phyloP scores from a whole-genome alignment of 2,888 invertebrate genomes.

The Synanthedon tipuliformis region DNA sequence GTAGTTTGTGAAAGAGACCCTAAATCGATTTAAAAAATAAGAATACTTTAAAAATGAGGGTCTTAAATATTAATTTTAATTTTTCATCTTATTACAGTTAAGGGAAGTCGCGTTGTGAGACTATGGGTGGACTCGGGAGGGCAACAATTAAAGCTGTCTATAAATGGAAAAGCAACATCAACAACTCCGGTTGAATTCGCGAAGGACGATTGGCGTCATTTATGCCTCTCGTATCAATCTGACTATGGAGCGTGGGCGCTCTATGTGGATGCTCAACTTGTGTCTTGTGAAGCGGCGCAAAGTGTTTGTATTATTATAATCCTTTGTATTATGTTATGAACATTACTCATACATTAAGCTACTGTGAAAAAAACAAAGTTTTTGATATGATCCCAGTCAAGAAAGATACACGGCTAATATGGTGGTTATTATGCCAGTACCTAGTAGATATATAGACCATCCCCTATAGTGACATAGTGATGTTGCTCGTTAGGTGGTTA shows the following conservation, averaged over 20 bases:
- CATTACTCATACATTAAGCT: neutral
- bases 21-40: too few species aligned
- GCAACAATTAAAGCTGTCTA: constrained; percentile 63
- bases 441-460: too few species aligned
- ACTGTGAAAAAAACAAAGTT: too few species aligned
- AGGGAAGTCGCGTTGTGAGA: constrained; percentile 63
- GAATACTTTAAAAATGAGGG: too few species aligned
- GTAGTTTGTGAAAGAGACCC: too few species aligned
- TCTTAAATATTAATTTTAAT: neutral
- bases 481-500: too few species aligned
- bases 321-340: neutral
- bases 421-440: too few species aligned
- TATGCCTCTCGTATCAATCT: constrained; percentile 76
- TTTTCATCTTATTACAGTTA: constrained; percentile 39
- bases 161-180: constrained; percentile 63
- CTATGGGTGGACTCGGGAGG: constrained; percentile 74
- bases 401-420: too few species aligned
- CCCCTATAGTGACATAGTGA: too few species aligned
- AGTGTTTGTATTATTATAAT: constrained; percentile 26
- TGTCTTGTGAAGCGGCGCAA: constrained; percentile 39
- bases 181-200: constrained; percentile 47
- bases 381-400: too few species aligned
- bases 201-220: constrained; percentile 71
- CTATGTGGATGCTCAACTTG: constrained; percentile 70
- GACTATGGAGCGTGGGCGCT: constrained; percentile 72